Conservation (phyloP, 2,888 invertebrate genomes). For the Drosophila tanythrix region DNA sequence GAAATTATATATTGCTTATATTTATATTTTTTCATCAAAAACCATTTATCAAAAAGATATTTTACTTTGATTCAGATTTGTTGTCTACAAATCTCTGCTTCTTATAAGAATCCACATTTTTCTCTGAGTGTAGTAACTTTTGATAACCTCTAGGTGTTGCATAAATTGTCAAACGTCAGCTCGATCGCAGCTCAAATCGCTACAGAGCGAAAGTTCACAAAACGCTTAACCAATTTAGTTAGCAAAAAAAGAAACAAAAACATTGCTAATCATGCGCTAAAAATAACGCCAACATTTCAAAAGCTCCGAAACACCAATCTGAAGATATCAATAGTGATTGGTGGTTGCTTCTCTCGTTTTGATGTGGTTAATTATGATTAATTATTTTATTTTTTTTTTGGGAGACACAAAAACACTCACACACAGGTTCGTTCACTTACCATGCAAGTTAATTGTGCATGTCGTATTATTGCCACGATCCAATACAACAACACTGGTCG, state of each 20-base stretch:
- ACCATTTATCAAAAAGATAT: not conserved
- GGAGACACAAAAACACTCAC: conserved; percentile 13
- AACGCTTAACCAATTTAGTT: conserved; percentile 50
- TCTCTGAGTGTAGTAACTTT: conserved; percentile 6
- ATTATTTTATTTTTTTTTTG: conserved; percentile 58
- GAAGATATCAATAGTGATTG: conserved; percentile 41
- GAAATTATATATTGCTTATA: not conserved
- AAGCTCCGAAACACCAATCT: conserved; percentile 46
- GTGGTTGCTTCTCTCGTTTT: conserved; percentile 26
- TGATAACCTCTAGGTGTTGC: conserved; percentile 72
- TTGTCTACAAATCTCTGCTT: not conserved
- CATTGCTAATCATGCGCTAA: conserved; percentile 74
- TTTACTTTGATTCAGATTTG: not conserved
- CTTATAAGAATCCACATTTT: not conserved
- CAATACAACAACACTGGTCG: conserved; percentile 95
- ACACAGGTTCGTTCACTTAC: conserved; percentile 87
- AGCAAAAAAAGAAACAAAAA: conserved; percentile 33
- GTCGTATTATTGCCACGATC: conserved; percentile 98
- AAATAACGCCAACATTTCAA: conserved; percentile 69
- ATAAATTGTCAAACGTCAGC: conserved; percentile 37
- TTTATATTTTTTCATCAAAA: not conserved
- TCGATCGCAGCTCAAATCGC: conserved; percentile 46
- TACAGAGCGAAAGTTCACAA: conserved; percentile 61
- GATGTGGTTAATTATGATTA: conserved; percentile 75
- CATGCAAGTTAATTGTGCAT: conserved; percentile 98